Conservation (phyloP, 2,797 vertebrate species). For the Notamacropus eugenii region DNA sequence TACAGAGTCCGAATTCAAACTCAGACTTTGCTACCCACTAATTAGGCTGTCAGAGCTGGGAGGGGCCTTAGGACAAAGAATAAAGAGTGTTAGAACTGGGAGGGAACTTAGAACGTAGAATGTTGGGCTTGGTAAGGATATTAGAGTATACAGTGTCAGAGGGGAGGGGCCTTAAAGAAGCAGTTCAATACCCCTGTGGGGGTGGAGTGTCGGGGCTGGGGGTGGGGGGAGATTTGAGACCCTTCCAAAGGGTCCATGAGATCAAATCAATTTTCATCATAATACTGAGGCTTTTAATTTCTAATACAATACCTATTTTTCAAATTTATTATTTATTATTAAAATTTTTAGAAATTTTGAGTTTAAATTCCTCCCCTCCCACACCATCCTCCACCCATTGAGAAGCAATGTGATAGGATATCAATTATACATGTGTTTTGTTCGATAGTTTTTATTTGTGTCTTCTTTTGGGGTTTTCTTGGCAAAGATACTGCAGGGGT, state of each 20-base stretch:
- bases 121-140: not conserved
- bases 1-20: not conserved
- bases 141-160: not conserved
- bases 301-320: not conserved
- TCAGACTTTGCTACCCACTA: not conserved
- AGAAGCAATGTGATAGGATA: not conserved
- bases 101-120: not conserved
- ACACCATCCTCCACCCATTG: not conserved
- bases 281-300: not conserved
- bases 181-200: not conserved
- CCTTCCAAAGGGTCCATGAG: not conserved
- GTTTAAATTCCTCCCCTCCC: not conserved
- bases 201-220: too few species aligned
- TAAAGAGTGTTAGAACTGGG: not conserved
- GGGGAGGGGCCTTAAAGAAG: not conserved
- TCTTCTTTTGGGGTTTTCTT: not conserved
- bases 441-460: not conserved
- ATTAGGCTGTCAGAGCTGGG: constrained; percentile 22
- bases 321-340: not conserved
- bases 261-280: not conserved
- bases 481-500: not conserved
- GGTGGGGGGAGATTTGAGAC: not conserved
- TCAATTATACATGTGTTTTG: not conserved
- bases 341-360: not conserved
- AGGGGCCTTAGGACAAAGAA: constrained; percentile 22